Evolutionary conservation across 2,113 vertebrate species (phyloP).

Genomic region (Phalacrocorax pelagicus): DNA sequence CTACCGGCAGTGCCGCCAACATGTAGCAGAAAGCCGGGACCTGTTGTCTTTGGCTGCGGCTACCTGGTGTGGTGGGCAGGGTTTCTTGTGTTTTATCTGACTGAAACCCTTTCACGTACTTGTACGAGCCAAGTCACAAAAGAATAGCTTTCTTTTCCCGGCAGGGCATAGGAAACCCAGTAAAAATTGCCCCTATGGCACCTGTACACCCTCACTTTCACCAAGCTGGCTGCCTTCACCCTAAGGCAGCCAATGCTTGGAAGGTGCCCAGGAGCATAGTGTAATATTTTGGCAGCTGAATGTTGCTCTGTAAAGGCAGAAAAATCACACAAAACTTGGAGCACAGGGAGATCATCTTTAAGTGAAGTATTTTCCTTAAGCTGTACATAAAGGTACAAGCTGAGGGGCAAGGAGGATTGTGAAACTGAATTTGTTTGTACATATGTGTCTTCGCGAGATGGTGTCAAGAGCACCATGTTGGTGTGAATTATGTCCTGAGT

Average conservation of each 20-base stretch:
- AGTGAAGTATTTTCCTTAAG: not conserved
- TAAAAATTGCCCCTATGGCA: not conserved
- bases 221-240: not conserved
- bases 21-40: not conserved
- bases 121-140: not conserved
- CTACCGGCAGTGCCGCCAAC: fast-evolving
- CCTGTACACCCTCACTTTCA: not conserved
- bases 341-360: not conserved
- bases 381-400: not conserved
- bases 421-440: not conserved
- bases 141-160: not conserved
- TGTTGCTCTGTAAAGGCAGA: not conserved
- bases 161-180: not conserved
- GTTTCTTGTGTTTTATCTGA: not conserved
- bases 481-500: not conserved
- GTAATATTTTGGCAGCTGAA: slow-evolving; percentile 9
- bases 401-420: not conserved
- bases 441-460: fast-evolving
- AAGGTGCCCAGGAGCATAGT: not conserved
- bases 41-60: not conserved
- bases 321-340: not conserved
- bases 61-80: fast-evolving
- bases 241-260: not conserved
- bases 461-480: not conserved
- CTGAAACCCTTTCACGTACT: not conserved